A percentile compares a stretch with the other conserved stretches of the same genome.
Conservation (phyloP, 2,113 vertebrate species). For the Cervus canadensis region DNA sequence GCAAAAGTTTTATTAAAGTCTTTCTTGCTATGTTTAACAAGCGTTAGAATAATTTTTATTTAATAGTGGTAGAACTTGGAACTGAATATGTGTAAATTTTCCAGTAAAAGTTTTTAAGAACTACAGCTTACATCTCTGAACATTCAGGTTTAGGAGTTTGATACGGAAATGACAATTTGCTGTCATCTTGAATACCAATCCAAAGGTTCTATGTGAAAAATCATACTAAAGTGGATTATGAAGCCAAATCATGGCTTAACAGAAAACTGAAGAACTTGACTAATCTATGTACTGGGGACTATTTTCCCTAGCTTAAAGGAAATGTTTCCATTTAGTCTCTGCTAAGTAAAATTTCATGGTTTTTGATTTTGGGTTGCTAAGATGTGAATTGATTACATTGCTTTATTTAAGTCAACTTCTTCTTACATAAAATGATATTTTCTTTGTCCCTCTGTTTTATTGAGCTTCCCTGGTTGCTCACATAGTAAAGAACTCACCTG, state of each 20-base stretch:
- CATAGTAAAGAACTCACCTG: too few species aligned
- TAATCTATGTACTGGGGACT: not conserved
- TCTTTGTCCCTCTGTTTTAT: not conserved
- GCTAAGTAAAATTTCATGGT: not conserved
- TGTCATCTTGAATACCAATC: not conserved
- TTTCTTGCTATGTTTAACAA: not conserved
- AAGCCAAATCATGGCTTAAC: not conserved
- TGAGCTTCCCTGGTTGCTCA: too few species aligned
- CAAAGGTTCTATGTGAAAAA: not conserved
- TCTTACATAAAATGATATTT: not conserved
- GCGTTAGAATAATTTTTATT: not conserved
- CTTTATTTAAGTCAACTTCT: not conserved
- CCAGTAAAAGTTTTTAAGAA: not conserved
- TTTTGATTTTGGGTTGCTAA: not conserved
- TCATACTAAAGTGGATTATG: not conserved
- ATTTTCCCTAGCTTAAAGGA: not conserved
- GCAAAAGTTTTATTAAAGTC: not conserved
- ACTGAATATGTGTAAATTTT: not conserved
- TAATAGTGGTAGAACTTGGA: not conserved
- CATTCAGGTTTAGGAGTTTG: not conserved
- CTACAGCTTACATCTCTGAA: not conserved
- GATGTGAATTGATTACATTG: not conserved
- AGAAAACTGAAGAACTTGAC: not conserved
- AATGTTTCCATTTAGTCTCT: not conserved
- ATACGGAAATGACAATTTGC: not conserved